Percentiles rank a stretch among this genome's conserved stretches.
phyloP scores from a whole-genome alignment of 2,113 vertebrate genomes.

The Isichthys henryi region DNA sequence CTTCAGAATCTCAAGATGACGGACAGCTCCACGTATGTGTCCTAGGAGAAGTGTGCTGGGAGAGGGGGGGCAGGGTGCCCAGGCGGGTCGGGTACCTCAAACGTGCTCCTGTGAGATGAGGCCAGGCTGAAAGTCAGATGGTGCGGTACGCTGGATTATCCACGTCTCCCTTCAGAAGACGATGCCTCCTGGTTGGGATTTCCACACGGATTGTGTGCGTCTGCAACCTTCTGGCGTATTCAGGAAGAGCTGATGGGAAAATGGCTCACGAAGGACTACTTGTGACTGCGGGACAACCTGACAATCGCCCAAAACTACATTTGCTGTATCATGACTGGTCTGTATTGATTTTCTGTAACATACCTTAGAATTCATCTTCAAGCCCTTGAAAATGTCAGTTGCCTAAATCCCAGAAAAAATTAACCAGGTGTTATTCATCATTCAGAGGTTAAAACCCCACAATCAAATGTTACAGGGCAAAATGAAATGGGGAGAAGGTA shows the following conservation, averaged over 20 bases:
- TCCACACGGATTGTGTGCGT: neutral
- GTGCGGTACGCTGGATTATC: neutral
- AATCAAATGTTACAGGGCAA: neutral
- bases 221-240: neutral
- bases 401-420: neutral
- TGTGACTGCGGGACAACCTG: neutral
- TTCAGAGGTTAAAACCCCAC: neutral
- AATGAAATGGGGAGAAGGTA: neutral
- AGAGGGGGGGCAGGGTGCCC: neutral
- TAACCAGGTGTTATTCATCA: neutral
- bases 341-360: neutral
- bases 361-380: neutral
- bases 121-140: neutral
- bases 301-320: neutral
- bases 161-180: neutral
- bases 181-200: neutral
- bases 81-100: neutral
- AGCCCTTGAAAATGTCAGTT: neutral
- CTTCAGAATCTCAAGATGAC: conserved; percentile 45
- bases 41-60: conserved; percentile 29
- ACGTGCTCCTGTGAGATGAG: neutral
- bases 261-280: neutral
- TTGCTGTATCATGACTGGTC: neutral
- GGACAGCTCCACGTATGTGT: conserved; percentile 59
- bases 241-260: neutral